Base-by-base conservation (phyloP, 2,888 invertebrate species). In the Brenthis ino region DNA sequence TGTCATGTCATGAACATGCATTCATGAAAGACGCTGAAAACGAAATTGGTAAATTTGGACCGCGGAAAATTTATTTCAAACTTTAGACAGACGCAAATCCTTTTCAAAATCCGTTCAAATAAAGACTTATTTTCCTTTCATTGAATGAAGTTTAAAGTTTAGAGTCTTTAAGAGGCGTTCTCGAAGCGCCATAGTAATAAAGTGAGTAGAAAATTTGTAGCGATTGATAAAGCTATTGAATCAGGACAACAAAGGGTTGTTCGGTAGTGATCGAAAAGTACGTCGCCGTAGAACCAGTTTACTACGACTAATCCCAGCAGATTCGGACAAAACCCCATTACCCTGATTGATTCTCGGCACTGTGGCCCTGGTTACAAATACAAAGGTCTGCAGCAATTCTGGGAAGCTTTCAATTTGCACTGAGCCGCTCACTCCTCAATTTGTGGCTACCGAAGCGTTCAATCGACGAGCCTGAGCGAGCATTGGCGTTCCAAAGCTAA, bases 351-450 rank as follows among this genome's bases (percentile, higher is more conserved):
- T 91, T 89, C 85, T 84, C 85, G 83, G 78, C 81, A 80, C 80
- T 83, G 79, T 79, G 77, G 80, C 78, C 80, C 85, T 85, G 82
- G 88, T 85, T 88, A 88, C 85, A 88, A 89, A 88, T 84, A 91
- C 88, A 89, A 89, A 91, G 88, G 85, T 85, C 85, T 85, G 82
- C 79, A 86, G 86, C 86, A 85, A 89, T 89, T 90, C 83, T 81
- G 83, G 77, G 85, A 78, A 84, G 89, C 86, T 91, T 89, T 88
- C 90, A 89, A 91, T 91, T 91, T 89, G 85, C 85, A 84, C 85
- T 81, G 85, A 85, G 83, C 84, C 82, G 79, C 79, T 82, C 81
- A 82, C 80, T 81, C 84, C 85, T 86, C 86, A 85, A 88, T 89
- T 89, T 87, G 88, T 75, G 83, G 84, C 81, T 75, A 76, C 77